A percentile compares a stretch with the other conserved stretches of the same genome.
Conservation (phyloP, 2,113 vertebrate species). For the Bufo bufo region DNA sequence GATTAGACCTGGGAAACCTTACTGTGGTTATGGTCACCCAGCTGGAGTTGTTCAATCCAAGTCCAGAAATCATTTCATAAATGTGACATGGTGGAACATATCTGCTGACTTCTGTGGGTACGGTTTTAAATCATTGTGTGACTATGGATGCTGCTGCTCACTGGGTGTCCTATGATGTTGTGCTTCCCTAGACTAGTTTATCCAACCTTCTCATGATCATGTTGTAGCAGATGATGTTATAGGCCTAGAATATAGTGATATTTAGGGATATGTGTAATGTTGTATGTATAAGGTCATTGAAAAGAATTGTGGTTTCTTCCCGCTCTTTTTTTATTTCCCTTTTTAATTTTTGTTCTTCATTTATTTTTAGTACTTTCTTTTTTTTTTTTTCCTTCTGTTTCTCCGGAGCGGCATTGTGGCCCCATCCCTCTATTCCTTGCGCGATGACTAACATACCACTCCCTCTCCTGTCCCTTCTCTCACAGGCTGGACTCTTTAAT, state of each 20-base stretch:
- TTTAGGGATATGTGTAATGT: background rate
- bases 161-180: background rate
- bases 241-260: background rate
- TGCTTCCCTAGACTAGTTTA: background rate
- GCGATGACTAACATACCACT: constrained; percentile 75
- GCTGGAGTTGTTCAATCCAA: background rate
- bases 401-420: constrained; percentile 12
- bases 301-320: background rate
- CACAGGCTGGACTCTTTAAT: constrained; percentile 97
- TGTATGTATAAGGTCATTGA: background rate
- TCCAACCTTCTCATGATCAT: background rate
- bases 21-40: background rate
- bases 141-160: background rate
- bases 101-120: background rate
- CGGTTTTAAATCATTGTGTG: background rate
- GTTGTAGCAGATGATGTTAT: background rate
- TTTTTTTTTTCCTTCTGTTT: constrained; percentile 2
- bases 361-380: background rate
- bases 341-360: background rate
- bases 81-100: background rate
- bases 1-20: background rate
- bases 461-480: constrained; percentile 77
- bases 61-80: background rate
- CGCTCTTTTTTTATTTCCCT: background rate
- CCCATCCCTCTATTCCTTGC: constrained; percentile 15